These are phyloP conservation scores for Drosophila arizonae DNA, from an alignment of 1,140 invertebrate genomes.

Conservation along the genomic window DNA sequence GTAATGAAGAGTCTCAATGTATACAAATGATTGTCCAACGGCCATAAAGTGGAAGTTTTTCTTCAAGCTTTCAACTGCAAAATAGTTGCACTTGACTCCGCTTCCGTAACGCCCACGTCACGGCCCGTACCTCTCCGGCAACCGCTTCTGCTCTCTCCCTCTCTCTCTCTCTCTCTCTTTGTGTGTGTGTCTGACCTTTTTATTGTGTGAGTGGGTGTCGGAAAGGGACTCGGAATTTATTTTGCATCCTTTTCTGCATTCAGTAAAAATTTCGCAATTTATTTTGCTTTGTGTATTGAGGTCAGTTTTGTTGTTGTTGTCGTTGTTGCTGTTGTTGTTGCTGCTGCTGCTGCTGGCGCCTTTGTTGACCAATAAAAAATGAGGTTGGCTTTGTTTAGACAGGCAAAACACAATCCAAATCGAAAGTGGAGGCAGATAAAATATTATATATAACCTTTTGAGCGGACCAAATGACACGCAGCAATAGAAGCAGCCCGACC, in stretches of 20 bases:
- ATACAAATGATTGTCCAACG: constrained; percentile 50
- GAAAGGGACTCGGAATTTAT: constrained; percentile 68
- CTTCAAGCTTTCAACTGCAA: constrained; percentile 31
- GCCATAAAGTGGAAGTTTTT: constrained; percentile 56
- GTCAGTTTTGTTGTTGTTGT: constrained; percentile 46
- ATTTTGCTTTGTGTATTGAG: constrained; percentile 75
- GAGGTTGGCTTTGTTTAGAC: constrained; percentile 77
- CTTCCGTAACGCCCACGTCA: constrained; percentile 29
- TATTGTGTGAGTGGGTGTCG: constrained; percentile 60
- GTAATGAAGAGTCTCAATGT: constrained; percentile 55
- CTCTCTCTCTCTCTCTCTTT: too few relatives aligned
- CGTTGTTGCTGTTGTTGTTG: neutral
- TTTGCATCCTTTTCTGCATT: constrained; percentile 72
- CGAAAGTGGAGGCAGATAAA: constrained; percentile 31
- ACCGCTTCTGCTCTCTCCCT: too few relatives aligned
- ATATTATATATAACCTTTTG: constrained; percentile 44
- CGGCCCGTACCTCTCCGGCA: constrained; percentile 23
- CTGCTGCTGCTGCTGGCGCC: constrained; percentile 19
- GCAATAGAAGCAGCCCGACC: constrained; percentile 7
- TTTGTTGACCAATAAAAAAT: constrained; percentile 69
- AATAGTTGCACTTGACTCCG: constrained; percentile 32
- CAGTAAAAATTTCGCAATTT: constrained; percentile 69
- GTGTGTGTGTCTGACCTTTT: constrained; percentile 32
- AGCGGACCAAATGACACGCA: constrained; percentile 20
- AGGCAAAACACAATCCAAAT: constrained; percentile 39